These are phyloP conservation scores for Oasisia sp. DNA, from an alignment of 2,888 invertebrate species.

Conservation along the genomic window DNA sequence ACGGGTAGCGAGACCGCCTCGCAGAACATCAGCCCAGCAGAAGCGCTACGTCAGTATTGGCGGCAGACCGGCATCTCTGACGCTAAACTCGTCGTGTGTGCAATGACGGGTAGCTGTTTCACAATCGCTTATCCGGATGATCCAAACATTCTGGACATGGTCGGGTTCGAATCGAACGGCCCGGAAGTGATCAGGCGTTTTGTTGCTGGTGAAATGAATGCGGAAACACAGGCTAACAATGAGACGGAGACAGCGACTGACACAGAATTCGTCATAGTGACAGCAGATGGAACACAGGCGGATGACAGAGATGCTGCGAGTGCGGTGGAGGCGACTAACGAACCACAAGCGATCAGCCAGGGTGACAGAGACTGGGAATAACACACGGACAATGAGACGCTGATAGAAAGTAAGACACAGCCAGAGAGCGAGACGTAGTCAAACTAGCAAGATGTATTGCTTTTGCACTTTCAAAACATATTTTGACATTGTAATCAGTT, in stretches of 20 bases:
- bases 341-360: no score
- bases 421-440: no score
- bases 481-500: no score
- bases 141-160: slow-evolving; percentile 65
- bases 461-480: no score
- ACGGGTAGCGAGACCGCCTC: slow-evolving; percentile 69
- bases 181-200: slow-evolving; percentile 57
- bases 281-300: no score
- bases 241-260: not conserved
- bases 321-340: no score
- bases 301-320: no score
- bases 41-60: slow-evolving; percentile 72
- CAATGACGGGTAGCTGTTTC: slow-evolving; percentile 62
- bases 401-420: no score
- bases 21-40: slow-evolving; percentile 67
- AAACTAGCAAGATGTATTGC: no score
- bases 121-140: slow-evolving; percentile 66
- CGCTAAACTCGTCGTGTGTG: slow-evolving; percentile 52
- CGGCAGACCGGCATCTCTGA: slow-evolving; percentile 60
- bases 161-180: slow-evolving; percentile 64
- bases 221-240: not conserved
- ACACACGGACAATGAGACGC: no score
- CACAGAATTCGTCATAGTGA: no score
- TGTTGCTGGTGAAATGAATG: not conserved
- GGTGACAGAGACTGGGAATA: no score